Evolutionary conservation across 2,113 vertebrate species (phyloP).

Genomic region (Notothenia rossii): DNA sequence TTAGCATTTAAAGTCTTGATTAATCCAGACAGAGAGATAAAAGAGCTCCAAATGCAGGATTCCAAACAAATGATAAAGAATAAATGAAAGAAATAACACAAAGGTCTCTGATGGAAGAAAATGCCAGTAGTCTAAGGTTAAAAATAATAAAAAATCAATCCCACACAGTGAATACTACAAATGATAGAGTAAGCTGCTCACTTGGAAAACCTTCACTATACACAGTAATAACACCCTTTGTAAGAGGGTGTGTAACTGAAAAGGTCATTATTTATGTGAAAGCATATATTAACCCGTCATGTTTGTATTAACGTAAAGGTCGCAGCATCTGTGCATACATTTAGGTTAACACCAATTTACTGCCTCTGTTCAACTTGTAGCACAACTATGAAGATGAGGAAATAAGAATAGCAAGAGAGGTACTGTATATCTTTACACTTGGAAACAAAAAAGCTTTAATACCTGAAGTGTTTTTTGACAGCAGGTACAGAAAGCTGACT

Average conservation of each 20-base stretch:
- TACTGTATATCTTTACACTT: not conserved
- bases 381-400: not conserved
- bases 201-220: not conserved
- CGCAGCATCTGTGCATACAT: not conserved
- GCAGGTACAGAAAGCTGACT: constrained; percentile 15
- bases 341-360: not conserved
- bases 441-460: constrained; percentile 14
- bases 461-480: constrained; percentile 10
- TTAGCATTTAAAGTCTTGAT: too few relatives aligned
- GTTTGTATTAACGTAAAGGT: not conserved
- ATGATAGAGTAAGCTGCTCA: not conserved
- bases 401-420: not conserved
- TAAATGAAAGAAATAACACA: too few relatives aligned
- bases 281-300: not conserved
- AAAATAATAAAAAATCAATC: not conserved
- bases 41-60: too few relatives aligned
- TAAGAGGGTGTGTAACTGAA: not conserved
- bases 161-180: not conserved
- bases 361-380: not conserved
- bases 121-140: too few relatives aligned
- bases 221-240: not conserved
- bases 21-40: too few relatives aligned
- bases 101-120: too few relatives aligned
- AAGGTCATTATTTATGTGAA: constrained; percentile 8
- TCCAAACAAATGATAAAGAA: too few relatives aligned